Conservation (phyloP, 2,113 vertebrate species). For the Gallinago undulata region DNA sequence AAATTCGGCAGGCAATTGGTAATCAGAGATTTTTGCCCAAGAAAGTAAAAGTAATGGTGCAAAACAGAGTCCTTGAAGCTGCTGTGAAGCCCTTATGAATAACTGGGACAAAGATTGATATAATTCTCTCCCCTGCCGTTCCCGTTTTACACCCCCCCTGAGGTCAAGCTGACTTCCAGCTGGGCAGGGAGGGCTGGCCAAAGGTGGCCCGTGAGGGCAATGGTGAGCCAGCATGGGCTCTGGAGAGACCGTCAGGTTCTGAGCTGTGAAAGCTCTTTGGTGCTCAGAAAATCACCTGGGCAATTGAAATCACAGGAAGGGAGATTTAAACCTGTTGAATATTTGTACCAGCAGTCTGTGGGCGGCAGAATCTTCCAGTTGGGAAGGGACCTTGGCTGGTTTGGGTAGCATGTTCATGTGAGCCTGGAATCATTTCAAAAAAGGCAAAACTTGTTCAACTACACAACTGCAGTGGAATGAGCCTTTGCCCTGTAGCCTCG, state of each 20-base stretch:
- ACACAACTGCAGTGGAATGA: background rate
- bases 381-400: background rate
- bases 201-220: background rate
- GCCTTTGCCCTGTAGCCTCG: too few species aligned
- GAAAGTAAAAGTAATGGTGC: background rate
- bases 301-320: background rate
- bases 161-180: background rate
- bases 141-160: background rate
- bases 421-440: background rate
- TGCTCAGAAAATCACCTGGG: background rate
- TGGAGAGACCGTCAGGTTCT: background rate
- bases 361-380: background rate
- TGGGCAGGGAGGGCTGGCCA: background rate
- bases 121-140: rapidly evolving
- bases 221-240: rapidly evolving
- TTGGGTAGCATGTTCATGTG: background rate
- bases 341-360: background rate
- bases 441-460: background rate
- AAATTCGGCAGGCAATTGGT: background rate
- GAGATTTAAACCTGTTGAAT: background rate
- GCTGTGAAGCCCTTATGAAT: background rate
- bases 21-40: background rate
- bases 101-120: background rate
- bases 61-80: background rate
- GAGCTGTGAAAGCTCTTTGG: background rate